These are phyloP conservation scores for Hipparchia sbordonii DNA, from an alignment of 2,888 invertebrate species.

Conservation along the genomic window DNA sequence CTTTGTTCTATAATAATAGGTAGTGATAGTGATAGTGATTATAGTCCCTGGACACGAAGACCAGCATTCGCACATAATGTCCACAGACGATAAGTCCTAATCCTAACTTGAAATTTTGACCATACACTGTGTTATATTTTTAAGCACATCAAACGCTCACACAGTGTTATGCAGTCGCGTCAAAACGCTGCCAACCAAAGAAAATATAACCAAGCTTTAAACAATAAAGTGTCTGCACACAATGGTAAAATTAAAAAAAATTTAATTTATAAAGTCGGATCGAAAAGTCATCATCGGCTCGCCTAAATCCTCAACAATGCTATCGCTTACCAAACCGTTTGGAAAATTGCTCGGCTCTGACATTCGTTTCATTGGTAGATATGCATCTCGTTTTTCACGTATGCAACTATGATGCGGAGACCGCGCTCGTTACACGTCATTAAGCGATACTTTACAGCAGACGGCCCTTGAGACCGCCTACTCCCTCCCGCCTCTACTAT, in stretches of 20 bases:
- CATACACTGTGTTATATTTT: too few relatives aligned
- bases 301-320: constrained; percentile 42
- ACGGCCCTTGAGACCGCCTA: constrained; percentile 80
- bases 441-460: constrained; percentile 83
- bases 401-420: constrained; percentile 62
- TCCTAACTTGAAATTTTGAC: too few relatives aligned
- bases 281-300: neutral
- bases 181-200: too few relatives aligned
- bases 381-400: constrained; percentile 56
- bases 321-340: constrained; percentile 36
- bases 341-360: constrained; percentile 44
- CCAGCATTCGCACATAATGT: too few relatives aligned
- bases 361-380: constrained; percentile 36
- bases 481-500: constrained; percentile 48
- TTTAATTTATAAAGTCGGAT: neutral
- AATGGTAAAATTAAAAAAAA: neutral
- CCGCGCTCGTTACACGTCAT: constrained; percentile 81
- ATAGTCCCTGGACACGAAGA: too few relatives aligned
- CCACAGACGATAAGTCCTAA: too few relatives aligned
- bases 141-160: too few relatives aligned
- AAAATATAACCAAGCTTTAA: too few relatives aligned
- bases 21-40: too few relatives aligned
- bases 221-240: too few relatives aligned
- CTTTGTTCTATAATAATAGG: too few relatives aligned
- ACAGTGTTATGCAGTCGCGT: too few relatives aligned